phyloP scores from a whole-genome alignment of 2,888 invertebrate genomes.

The Cryptosula pallasiana region DNA sequence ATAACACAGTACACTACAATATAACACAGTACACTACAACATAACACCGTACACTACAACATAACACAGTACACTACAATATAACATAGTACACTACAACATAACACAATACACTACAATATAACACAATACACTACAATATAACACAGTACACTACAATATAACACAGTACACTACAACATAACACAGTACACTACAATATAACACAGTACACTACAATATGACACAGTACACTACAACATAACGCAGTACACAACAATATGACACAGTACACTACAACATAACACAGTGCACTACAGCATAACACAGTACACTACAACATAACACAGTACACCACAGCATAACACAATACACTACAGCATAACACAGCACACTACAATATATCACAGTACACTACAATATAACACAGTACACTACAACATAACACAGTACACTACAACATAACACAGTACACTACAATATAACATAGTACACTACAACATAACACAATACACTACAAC shows the following conservation, averaged over 20 bases:
- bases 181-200: neutral
- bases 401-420: neutral
- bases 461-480: neutral
- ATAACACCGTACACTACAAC: neutral
- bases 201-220: neutral
- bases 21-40: neutral
- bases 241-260: neutral
- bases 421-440: neutral
- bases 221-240: neutral
- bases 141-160: neutral
- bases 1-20: neutral
- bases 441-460: neutral
- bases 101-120: neutral
- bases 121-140: neutral
- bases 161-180: neutral
- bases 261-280: neutral
- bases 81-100: neutral
- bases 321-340: neutral
- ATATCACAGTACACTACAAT: neutral
- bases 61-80: neutral
- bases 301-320: neutral
- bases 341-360: neutral
- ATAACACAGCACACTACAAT: neutral
- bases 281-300: neutral
- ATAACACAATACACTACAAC: neutral